Percentiles rank a stretch among this genome's conserved stretches.
These are phyloP conservation scores for Nannoperca obscura DNA, from an alignment of 2,797 vertebrate species.

Conservation along the genomic window DNA sequence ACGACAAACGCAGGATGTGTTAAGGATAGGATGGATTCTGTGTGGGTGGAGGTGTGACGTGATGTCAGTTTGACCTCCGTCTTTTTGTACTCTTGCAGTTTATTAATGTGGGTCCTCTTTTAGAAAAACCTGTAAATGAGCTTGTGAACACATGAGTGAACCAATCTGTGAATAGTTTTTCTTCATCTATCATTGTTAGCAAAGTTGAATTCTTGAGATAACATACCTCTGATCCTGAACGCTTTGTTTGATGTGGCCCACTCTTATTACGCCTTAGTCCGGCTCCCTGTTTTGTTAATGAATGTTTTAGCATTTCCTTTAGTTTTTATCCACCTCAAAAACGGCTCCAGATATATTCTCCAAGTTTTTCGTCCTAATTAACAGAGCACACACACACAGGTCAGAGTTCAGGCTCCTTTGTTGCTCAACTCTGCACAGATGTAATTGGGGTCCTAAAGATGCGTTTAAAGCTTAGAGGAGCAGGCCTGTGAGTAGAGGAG, in stretches of 20 bases:
- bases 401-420: not conserved
- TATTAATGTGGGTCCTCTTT: not conserved
- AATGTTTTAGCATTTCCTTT: not conserved
- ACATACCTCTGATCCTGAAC: not conserved
- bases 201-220: slow-evolving; percentile 2
- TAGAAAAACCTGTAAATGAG: not conserved
- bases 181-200: not conserved
- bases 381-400: not conserved
- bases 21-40: slow-evolving; percentile 26
- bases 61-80: slow-evolving; percentile 41
- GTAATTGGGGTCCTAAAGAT: not conserved
- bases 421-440: not conserved
- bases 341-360: not conserved
- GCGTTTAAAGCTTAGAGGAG: not conserved
- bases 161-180: not conserved
- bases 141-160: not conserved
- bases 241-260: slow-evolving; percentile 53
- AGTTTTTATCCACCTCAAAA: not conserved
- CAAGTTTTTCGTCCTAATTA: no score
- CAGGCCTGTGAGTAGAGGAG: not conserved
- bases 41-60: slow-evolving; percentile 30
- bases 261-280: slow-evolving; percentile 25
- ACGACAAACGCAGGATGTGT: slow-evolving; percentile 65
- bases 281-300: not conserved
- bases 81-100: not conserved